Evolutionary conservation across 2,888 invertebrate genomes (phyloP).

Genomic region (Helleia helle): DNA sequence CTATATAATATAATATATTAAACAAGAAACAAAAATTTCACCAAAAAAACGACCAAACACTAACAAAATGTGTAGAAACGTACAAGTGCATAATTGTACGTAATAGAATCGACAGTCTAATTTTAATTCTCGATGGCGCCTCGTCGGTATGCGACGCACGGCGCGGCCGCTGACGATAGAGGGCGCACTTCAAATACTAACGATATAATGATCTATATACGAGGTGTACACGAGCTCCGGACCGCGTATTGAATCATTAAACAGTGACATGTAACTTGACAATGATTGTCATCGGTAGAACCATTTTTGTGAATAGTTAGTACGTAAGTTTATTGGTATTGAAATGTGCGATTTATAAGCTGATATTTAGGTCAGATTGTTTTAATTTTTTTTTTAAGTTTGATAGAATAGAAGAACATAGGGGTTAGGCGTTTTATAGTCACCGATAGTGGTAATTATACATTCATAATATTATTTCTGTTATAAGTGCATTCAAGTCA

Average conservation of each 20-base stretch:
- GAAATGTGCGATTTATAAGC: too few species aligned
- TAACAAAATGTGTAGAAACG: too few species aligned
- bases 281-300: constrained; percentile 31
- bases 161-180: constrained; percentile 40
- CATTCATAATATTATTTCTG: too few species aligned
- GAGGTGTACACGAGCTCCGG: constrained; percentile 62
- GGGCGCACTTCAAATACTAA: constrained; percentile 60
- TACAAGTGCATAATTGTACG: constrained; percentile 7
- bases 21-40: too few species aligned
- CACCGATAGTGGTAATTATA: too few species aligned
- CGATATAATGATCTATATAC: constrained; percentile 73
- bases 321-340: too few species aligned
- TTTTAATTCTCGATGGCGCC: constrained; percentile 39
- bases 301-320: background rate
- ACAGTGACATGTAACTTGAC: constrained; percentile 27
- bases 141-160: constrained; percentile 37
- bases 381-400: too few species aligned
- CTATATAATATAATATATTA: too few species aligned
- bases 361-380: too few species aligned
- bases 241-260: constrained; percentile 47
- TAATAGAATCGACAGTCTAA: constrained; percentile 32
- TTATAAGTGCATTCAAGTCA: background rate
- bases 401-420: too few species aligned
- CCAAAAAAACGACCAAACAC: too few species aligned
- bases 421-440: too few species aligned